phyloP scores from a whole-genome alignment of 1,140 invertebrate genomes.

The Potamilus streckersoni region DNA sequence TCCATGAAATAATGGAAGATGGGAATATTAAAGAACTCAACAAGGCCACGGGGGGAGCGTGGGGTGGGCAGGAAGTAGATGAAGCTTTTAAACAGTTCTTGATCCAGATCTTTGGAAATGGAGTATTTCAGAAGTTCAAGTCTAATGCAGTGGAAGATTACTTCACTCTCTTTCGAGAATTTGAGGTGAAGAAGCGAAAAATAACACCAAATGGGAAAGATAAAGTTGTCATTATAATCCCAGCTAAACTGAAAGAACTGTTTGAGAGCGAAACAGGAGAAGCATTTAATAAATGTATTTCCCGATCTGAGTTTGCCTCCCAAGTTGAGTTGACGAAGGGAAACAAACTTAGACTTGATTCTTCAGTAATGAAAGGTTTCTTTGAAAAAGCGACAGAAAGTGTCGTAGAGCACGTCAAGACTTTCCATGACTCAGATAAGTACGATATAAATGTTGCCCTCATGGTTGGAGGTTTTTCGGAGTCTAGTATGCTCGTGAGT shows the following conservation, averaged over 20 bases:
- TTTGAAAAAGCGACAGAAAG: neutral
- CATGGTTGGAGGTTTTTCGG: slow-evolving; percentile 7
- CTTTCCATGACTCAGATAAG: neutral
- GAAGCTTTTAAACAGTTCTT: neutral
- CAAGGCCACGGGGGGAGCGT: neutral
- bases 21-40: neutral
- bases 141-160: neutral
- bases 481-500: neutral
- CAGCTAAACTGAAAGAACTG: neutral
- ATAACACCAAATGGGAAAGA: neutral
- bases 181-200: slow-evolving; percentile 6
- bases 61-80: neutral
- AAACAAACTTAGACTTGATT: neutral
- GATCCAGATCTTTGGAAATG: neutral
- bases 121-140: neutral
- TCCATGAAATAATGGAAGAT: neutral
- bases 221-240: neutral
- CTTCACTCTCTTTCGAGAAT: neutral
- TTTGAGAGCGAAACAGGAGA: neutral
- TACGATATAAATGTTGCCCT: neutral
- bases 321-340: too few species aligned
- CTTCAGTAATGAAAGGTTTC: neutral
- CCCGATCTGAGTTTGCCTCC: neutral
- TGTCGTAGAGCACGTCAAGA: neutral
- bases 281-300: neutral